Conservation (phyloP, 2,113 vertebrate species). For the Stigmatopora argus region DNA sequence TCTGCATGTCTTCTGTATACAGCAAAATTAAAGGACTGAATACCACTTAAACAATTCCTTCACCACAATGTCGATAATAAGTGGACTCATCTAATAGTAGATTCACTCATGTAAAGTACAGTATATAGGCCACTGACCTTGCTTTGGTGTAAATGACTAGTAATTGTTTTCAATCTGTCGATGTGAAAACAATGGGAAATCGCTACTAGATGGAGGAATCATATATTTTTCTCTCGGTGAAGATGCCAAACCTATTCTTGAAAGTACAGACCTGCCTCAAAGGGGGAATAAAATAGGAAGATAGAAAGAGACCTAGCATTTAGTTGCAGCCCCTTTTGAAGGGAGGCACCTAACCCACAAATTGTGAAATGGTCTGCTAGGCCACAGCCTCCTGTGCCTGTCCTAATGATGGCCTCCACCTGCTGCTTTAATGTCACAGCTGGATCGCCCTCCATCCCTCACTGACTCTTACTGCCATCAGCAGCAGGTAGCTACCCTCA, state of each 20-base stretch:
- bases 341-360: slow-evolving; percentile 19
- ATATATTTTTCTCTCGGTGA: slow-evolving; percentile 35
- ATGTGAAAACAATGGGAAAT: not conserved
- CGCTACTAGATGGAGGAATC: slow-evolving; percentile 44
- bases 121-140: not conserved
- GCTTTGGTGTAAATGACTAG: not conserved
- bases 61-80: not conserved
- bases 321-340: slow-evolving; percentile 44
- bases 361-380: slow-evolving; percentile 52
- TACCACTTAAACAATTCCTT: not conserved
- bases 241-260: slow-evolving; percentile 13
- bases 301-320: slow-evolving; percentile 46
- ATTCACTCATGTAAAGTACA: not conserved
- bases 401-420: slow-evolving; percentile 98
- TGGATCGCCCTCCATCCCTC: slow-evolving; percentile 91
- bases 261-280: slow-evolving; percentile 24
- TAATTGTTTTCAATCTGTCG: not conserved
- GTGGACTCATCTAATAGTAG: not conserved
- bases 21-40: not conserved
- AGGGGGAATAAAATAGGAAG: slow-evolving; percentile 29
- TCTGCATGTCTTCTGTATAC: not conserved
- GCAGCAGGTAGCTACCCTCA: slow-evolving; percentile 62
- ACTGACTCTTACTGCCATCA: slow-evolving; percentile 77
- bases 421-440: slow-evolving; percentile 99
- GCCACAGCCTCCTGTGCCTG: slow-evolving; percentile 85